phyloP scores from a whole-genome alignment of 1,140 invertebrate species.

The Andrena cerasifolii region DNA sequence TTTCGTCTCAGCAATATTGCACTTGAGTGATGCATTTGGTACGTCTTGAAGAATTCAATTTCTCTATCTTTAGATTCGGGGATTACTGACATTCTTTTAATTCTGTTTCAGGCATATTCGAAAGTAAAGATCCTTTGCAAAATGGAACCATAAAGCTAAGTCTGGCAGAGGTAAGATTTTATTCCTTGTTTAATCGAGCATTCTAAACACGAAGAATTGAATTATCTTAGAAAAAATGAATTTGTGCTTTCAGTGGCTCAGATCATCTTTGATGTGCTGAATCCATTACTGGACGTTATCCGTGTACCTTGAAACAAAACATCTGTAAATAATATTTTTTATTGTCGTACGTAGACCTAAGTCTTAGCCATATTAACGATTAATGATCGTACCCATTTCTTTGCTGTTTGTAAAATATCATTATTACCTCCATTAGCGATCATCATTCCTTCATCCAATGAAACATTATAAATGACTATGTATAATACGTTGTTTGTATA shows the following conservation, averaged over 20 bases:
- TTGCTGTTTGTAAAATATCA: slow-evolving; percentile 73
- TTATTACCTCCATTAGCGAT: slow-evolving; percentile 52
- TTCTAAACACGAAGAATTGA: no score
- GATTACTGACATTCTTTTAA: slow-evolving; percentile 38
- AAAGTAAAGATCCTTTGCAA: slow-evolving; percentile 91
- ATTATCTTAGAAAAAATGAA: not conserved
- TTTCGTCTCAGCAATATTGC: slow-evolving; percentile 94
- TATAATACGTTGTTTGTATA: slow-evolving; percentile 71
- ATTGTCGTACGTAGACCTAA: slow-evolving; percentile 59
- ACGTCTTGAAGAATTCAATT: not conserved
- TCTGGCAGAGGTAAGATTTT: slow-evolving; percentile 88
- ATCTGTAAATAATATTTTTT: slow-evolving; percentile 76
- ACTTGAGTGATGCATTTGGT: slow-evolving; percentile 94
- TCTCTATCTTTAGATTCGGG: not conserved
- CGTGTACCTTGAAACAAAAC: slow-evolving; percentile 63
- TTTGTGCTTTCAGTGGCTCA: slow-evolving; percentile 88
- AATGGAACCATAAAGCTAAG: slow-evolving; percentile 92
- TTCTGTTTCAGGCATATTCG: slow-evolving; percentile 87
- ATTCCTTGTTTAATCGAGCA: not conserved
- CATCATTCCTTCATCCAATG: slow-evolving; percentile 56
- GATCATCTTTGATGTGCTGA: slow-evolving; percentile 89
- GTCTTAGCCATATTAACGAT: slow-evolving; percentile 75
- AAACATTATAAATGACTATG: slow-evolving; percentile 61
- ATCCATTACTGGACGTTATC: slow-evolving; percentile 41
- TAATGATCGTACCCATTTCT: slow-evolving; percentile 62